Conservation (phyloP, 2,113 vertebrate species). For the Pitta sordida region DNA sequence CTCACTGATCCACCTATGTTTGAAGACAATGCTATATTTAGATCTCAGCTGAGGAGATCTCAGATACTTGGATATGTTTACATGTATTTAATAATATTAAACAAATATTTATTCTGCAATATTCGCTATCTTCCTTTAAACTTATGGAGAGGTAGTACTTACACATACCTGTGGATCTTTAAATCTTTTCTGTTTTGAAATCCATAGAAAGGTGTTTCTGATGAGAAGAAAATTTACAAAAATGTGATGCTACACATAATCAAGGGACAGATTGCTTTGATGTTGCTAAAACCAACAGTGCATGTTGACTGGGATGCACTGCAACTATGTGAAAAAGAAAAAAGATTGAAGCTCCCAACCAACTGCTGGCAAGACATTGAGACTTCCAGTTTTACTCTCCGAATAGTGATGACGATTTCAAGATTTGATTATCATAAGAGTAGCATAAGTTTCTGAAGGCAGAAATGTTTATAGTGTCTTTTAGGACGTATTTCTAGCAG, state of each 20-base stretch:
- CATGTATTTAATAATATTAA: background rate
- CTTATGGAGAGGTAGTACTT: fast-evolving
- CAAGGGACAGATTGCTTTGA: background rate
- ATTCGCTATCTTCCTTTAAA: background rate
- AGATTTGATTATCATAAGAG: background rate
- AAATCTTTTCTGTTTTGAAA: background rate
- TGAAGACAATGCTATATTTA: background rate
- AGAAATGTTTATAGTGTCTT: background rate
- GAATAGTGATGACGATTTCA: background rate
- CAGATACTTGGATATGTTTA: background rate
- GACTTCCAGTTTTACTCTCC: background rate
- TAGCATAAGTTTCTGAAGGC: background rate
- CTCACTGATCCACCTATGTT: background rate
- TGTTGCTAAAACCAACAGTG: background rate
- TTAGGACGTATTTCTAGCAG: background rate
- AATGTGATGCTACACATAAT: background rate
- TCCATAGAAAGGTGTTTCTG: background rate
- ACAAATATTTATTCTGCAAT: background rate
- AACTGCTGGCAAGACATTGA: background rate
- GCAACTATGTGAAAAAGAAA: background rate
- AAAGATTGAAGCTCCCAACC: background rate
- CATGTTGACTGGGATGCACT: background rate
- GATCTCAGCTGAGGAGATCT: background rate
- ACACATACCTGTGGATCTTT: background rate
- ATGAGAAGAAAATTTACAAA: background rate